A percentile compares a stretch with the other conserved stretches of the same genome.
These are phyloP conservation scores for Carettochelys insculpta DNA, from an alignment of 2,113 vertebrate species.

Conservation along the genomic window DNA sequence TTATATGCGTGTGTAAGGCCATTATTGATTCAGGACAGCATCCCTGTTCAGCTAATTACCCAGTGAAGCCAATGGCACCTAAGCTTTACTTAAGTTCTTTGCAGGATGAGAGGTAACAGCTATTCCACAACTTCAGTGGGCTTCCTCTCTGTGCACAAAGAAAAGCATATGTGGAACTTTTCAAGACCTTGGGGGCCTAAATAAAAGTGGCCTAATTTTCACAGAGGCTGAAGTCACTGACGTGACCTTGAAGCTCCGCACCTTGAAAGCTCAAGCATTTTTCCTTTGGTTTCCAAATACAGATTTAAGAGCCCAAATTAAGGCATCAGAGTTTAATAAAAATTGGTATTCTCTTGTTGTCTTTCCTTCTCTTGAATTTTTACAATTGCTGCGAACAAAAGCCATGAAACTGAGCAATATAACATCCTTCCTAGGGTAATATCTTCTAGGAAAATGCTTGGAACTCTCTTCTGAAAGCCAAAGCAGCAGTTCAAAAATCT, in stretches of 20 bases:
- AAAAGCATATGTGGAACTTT: background rate
- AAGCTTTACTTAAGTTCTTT: background rate
- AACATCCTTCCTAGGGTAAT: background rate
- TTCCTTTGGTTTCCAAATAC: background rate
- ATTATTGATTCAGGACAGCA: background rate
- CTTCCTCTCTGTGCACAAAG: background rate
- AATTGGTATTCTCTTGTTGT: background rate
- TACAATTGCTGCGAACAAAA: background rate
- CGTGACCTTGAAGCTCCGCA: background rate
- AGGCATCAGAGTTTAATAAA: background rate
- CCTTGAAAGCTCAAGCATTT: background rate
- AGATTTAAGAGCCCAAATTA: background rate
- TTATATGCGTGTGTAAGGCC: background rate
- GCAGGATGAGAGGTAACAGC: background rate
- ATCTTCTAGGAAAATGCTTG: background rate
- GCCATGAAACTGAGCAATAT: background rate
- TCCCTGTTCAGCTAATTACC: background rate
- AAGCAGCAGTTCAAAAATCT: background rate
- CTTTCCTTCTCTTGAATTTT: background rate
- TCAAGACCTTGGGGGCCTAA: background rate
- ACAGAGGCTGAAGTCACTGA: background rate
- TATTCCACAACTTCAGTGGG: background rate
- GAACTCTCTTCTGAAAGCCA: background rate
- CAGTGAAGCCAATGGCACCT: background rate
- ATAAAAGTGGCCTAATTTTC: background rate